These are phyloP conservation scores for Trissolcus brochymenae DNA, from an alignment of 2,888 invertebrate species.

Conservation along the genomic window DNA sequence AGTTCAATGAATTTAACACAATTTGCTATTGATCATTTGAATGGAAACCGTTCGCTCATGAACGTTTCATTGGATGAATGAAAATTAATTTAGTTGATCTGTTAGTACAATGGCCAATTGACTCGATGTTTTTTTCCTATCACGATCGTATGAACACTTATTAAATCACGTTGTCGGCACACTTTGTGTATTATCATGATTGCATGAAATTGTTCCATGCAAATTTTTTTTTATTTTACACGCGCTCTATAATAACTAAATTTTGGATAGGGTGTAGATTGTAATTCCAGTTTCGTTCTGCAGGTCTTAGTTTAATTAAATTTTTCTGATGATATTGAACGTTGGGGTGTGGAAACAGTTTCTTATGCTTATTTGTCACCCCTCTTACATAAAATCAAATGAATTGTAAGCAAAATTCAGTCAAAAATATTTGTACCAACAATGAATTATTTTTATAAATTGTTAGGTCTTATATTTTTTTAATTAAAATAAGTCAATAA, in stretches of 20 bases:
- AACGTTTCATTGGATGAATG: constrained; percentile 39
- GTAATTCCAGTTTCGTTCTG: constrained; percentile 18
- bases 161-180: constrained; percentile 34
- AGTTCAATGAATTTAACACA: constrained; percentile 26
- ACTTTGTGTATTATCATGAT: constrained; percentile 20
- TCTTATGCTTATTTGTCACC: constrained; percentile 4
- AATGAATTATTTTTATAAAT: not conserved
- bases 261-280: constrained; percentile 1
- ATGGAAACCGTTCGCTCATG: constrained; percentile 30
- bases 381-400: not conserved
- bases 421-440: not conserved
- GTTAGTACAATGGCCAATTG: constrained; percentile 41
- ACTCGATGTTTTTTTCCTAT: constrained; percentile 35
- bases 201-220: constrained; percentile 6
- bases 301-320: constrained; percentile 25
- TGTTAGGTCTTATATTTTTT: not conserved
- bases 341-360: constrained; percentile 11
- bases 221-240: constrained; percentile 22
- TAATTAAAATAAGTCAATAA: not conserved
- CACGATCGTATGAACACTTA: constrained; percentile 19
- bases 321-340: constrained; percentile 16
- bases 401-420: not conserved
- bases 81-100: constrained; percentile 37
- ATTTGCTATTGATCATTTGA: constrained; percentile 16
- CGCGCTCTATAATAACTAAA: not conserved